Percentiles rank a stretch among this genome's conserved stretches.
phyloP scores from a whole-genome alignment of 2,888 invertebrate species.

The Operophtera brumata region DNA sequence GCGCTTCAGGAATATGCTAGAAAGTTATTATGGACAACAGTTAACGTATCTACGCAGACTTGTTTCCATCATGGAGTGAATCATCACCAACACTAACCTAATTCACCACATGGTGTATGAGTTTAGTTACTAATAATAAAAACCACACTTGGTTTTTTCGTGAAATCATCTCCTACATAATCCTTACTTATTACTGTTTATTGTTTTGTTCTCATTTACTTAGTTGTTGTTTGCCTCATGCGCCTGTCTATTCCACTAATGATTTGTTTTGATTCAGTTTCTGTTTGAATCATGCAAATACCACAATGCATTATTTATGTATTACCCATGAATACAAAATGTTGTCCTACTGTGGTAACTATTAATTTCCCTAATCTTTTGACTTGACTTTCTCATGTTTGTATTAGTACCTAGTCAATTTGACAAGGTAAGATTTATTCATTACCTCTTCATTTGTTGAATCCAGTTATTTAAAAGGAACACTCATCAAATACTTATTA shows the following conservation, averaged over 20 bases:
- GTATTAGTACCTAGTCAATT: too few relatives aligned
- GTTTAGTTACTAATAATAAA: conserved; percentile 21
- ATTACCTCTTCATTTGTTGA: too few relatives aligned
- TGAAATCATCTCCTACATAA: conserved; percentile 2
- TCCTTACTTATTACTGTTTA: not conserved
- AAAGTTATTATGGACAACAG: too few relatives aligned
- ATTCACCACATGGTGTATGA: conserved; percentile 23
- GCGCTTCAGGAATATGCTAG: too few relatives aligned
- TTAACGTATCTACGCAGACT: conserved; percentile 11
- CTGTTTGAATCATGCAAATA: too few relatives aligned
- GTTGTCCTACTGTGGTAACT: not conserved
- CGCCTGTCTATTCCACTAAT: too few relatives aligned
- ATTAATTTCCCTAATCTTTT: not conserved
- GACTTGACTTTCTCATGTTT: not conserved
- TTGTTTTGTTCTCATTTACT: not conserved
- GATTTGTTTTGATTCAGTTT: too few relatives aligned
- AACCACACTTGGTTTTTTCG: conserved; percentile 16
- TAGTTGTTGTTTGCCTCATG: not conserved
- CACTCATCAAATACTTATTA: too few relatives aligned
- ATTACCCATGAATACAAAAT: not conserved
- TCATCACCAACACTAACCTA: conserved; percentile 24
- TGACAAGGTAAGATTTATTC: too few relatives aligned
- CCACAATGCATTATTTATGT: too few relatives aligned
- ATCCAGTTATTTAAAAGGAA: too few relatives aligned
- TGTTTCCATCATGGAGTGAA: conserved; percentile 15